Evolutionary conservation across 1,140 invertebrate species (phyloP).

Genomic region (Drepana arcuata): DNA sequence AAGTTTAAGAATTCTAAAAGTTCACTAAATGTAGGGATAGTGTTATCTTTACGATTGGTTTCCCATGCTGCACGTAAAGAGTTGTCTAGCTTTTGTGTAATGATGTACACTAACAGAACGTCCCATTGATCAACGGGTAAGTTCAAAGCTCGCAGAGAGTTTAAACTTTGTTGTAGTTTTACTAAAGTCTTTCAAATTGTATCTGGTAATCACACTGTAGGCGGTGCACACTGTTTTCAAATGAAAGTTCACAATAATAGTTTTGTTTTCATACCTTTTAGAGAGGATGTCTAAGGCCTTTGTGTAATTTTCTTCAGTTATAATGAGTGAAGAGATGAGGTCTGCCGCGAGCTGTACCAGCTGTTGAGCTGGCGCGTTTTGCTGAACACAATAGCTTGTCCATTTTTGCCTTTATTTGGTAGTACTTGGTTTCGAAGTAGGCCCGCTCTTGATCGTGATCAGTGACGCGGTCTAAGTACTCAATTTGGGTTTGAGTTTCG

Average conservation of each 20-base stretch:
- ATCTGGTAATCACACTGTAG: slow-evolving; percentile 1
- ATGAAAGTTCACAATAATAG: slow-evolving; percentile 5
- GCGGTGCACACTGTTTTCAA: too few species aligned
- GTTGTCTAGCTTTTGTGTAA: slow-evolving; percentile 10
- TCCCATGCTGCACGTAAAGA: slow-evolving; percentile 10
- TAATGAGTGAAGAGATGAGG: slow-evolving; percentile 1
- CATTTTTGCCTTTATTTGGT: background rate
- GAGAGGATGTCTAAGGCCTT: slow-evolving; percentile 7
- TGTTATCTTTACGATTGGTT: slow-evolving; percentile 5
- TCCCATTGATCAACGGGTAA: slow-evolving; percentile 10
- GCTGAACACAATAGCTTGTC: background rate
- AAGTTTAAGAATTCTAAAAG: too few species aligned
- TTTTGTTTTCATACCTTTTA: too few species aligned
- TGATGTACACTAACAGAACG: slow-evolving; percentile 4
- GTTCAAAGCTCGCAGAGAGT: slow-evolving; percentile 9
- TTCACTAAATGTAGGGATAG: too few species aligned
- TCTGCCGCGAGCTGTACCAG: background rate
- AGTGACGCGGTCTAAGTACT: background rate
- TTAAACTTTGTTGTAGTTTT: slow-evolving; percentile 12
- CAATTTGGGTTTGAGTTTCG: background rate
- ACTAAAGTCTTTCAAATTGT: slow-evolving; percentile 8
- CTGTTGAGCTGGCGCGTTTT: background rate
- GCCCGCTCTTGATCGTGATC: background rate
- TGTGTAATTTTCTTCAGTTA: slow-evolving; percentile 8
- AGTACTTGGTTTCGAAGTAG: background rate